phyloP scores from a whole-genome alignment of 2,888 invertebrate genomes.

The Neocrepidodera transversa region DNA sequence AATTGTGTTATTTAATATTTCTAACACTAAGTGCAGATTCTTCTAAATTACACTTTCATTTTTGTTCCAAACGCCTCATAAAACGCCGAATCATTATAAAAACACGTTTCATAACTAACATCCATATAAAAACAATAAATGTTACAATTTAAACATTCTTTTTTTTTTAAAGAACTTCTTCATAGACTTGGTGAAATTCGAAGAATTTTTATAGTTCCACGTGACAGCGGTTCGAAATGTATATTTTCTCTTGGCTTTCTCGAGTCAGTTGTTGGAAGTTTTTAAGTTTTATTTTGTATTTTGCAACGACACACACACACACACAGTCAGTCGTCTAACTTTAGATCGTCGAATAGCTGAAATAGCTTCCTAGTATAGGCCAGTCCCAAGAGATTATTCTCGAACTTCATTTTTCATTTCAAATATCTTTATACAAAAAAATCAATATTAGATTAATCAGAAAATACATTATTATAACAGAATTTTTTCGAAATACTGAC shows the following conservation, averaged over 20 bases:
- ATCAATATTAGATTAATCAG: too few species aligned
- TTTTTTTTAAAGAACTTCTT: not conserved
- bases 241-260: conserved; percentile 22
- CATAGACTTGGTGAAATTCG: conserved; percentile 12
- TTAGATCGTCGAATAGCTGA: conserved; percentile 29
- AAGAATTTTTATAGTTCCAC: conserved; percentile 21
- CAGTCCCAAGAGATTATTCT: not conserved
- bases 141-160: not conserved
- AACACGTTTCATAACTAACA: not conserved
- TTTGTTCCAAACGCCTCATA: conserved; percentile 1
- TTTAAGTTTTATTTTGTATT: conserved; percentile 15
- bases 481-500: too few species aligned
- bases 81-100: not conserved
- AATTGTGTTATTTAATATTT: too few species aligned
- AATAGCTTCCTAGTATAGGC: conserved; percentile 30
- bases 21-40: too few species aligned
- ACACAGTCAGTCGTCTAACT: conserved; percentile 22
- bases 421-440: too few species aligned
- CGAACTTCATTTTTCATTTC: not conserved
- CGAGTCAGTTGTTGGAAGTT: conserved; percentile 8
- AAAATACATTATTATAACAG: too few species aligned
- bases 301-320: conserved; percentile 20
- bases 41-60: not conserved
- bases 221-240: conserved; percentile 9
- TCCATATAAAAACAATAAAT: not conserved